Base-by-base conservation (phyloP, 2,888 invertebrate genomes). In the Ormia ochracea region DNA sequence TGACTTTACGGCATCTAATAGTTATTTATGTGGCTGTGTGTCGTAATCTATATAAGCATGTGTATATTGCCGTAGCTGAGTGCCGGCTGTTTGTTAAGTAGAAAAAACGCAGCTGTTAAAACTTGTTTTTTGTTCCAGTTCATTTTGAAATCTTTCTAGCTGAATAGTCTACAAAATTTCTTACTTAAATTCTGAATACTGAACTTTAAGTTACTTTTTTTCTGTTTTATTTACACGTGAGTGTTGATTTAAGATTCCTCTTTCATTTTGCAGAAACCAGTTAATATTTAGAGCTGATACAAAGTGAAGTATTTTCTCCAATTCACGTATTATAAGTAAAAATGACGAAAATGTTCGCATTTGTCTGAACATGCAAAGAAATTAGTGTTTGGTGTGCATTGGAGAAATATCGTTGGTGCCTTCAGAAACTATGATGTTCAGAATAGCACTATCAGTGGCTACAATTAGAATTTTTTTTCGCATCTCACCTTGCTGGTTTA, bases 91-190 rank as follows among this genome's bases (percentile, higher is more conserved):
- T 31, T 48, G 33, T 4, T n/a, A 50, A 12, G n/a, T 33, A 4
- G n/a, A n/a, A n/a, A n/a, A n/a, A n/a, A n/a, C n/a, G 54, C 43
- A 56, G 54, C 33, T 56, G 68, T 14, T 21, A 23, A 56, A 69
- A 69, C 45, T 69, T 56, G 56, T 69, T 69, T 69, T 56, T 23
- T 38, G 6, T 17, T 9, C 33, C 33, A 2, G 10, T 48, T 31
- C 31, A 28, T 28, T 17, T 61, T 33, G 17, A 12, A 41, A 54
- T 68, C 14, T 56, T 17, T 69, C 56, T 69, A 69, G 45, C 68
- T 69, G 45, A 56, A 45, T 69, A 5, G 5, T 38, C 17, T 14
- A 33, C 31, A 31, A 41, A 66, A 38, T 66, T 66, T 36, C 10
- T 38, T 38, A 14, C 7, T 38, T 28, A 19, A 52, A 66, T 12